Percentiles rank a stretch among this genome's conserved stretches.
phyloP scores from a whole-genome alignment of 2,797 vertebrate genomes.

The Fratercula arctica region DNA sequence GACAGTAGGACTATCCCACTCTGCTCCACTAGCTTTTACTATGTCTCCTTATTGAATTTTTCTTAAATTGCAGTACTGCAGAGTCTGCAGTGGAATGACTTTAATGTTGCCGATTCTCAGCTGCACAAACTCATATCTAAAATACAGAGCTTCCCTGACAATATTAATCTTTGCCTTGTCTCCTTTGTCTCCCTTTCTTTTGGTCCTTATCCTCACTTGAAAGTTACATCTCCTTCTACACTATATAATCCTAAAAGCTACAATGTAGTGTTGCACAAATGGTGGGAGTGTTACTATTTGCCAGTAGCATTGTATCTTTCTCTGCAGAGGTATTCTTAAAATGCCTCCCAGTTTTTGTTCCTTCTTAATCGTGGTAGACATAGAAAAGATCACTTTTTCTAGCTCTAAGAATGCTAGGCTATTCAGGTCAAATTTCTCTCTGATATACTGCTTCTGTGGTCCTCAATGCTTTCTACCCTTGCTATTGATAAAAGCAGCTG shows the following conservation, averaged over 20 bases:
- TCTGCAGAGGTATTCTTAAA: neutral
- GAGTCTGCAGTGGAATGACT: neutral
- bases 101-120: neutral
- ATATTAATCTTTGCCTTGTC: neutral
- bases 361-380: neutral
- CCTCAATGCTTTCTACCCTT: neutral
- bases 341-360: neutral
- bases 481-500: neutral
- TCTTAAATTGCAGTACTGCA: neutral
- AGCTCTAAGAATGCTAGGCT: neutral
- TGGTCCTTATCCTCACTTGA: neutral
- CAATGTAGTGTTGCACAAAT: neutral
- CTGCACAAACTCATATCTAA: neutral
- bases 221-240: neutral
- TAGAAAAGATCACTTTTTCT: neutral
- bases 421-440: neutral
- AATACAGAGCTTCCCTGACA: neutral
- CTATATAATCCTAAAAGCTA: neutral
- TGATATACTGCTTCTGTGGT: neutral
- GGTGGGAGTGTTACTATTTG: neutral
- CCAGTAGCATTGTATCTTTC: neutral
- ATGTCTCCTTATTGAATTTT: neutral
- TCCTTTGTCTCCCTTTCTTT: neutral
- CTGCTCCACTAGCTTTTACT: neutral
- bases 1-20: neutral